Conservation (phyloP, 2,113 vertebrate species). For the Cryptotis parvus region DNA sequence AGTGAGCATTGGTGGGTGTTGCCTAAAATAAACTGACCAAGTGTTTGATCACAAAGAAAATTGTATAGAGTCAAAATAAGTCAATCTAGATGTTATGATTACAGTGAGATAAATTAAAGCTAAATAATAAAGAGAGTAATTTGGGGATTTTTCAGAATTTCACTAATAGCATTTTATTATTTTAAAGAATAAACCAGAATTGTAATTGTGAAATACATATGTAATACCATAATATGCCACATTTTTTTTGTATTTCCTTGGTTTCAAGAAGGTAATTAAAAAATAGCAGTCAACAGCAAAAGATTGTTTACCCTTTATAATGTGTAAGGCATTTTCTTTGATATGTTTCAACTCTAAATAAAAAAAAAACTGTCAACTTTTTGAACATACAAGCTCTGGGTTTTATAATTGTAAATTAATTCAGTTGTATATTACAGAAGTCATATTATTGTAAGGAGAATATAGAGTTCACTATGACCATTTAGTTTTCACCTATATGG, state of each 20-base stretch:
- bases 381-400: neutral
- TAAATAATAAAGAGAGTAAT: constrained; percentile 18
- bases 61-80: constrained; percentile 38
- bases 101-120: constrained; percentile 23
- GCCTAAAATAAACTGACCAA: too few species aligned
- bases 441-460: neutral
- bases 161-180: neutral
- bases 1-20: too few species aligned
- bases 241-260: constrained; percentile 37
- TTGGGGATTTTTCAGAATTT: constrained; percentile 37
- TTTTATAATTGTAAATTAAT: constrained; percentile 41
- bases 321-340: neutral
- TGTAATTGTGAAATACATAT: neutral
- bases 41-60: neutral
- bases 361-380: constrained; percentile 12
- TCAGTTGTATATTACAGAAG: neutral
- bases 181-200: constrained; percentile 51
- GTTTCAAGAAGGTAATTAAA: constrained; percentile 45
- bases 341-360: neutral
- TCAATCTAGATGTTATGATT: constrained; percentile 16
- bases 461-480: constrained; percentile 7
- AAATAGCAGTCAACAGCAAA: neutral
- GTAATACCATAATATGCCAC: neutral
- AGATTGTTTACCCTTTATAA: neutral
- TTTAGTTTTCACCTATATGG: constrained; percentile 4